Evolutionary conservation across 2,113 vertebrate species (phyloP).

Genomic region (Eretmochelys imbricata): DNA sequence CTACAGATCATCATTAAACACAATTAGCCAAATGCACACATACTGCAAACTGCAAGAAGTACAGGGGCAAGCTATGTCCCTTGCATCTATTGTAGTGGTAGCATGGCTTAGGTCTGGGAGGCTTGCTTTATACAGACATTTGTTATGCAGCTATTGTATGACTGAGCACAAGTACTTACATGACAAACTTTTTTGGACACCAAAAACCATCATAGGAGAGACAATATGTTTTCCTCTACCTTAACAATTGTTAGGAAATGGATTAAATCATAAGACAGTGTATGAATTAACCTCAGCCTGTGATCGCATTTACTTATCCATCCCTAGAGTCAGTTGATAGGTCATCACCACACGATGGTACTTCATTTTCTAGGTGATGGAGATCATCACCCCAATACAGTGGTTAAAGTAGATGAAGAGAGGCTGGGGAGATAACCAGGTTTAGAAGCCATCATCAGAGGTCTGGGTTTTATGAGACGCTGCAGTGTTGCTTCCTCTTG

Average conservation of each 20-base stretch:
- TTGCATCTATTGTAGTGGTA: not conserved
- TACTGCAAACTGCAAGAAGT: not conserved
- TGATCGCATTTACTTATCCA: not conserved
- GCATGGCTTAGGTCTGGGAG: not conserved
- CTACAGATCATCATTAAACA: not conserved
- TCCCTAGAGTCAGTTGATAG: not conserved
- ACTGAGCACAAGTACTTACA: not conserved
- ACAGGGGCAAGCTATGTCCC: not conserved
- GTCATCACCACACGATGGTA: not conserved
- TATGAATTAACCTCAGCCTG: not conserved
- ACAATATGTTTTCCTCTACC: not conserved
- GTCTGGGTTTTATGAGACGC: not conserved
- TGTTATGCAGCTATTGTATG: not conserved
- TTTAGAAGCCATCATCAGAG: not conserved
- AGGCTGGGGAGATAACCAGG: accelerated
- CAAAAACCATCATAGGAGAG: not conserved
- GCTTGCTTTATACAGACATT: not conserved
- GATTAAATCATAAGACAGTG: not conserved
- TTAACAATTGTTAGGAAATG: not conserved
- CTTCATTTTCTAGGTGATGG: not conserved
- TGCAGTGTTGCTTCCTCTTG: not conserved
- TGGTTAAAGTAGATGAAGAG: not conserved
- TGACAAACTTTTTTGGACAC: not conserved
- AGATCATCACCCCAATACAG: not conserved
- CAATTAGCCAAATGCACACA: not conserved